Conservation (phyloP, 2,797 vertebrate species). For the Chiloscyllium punctatum region DNA sequence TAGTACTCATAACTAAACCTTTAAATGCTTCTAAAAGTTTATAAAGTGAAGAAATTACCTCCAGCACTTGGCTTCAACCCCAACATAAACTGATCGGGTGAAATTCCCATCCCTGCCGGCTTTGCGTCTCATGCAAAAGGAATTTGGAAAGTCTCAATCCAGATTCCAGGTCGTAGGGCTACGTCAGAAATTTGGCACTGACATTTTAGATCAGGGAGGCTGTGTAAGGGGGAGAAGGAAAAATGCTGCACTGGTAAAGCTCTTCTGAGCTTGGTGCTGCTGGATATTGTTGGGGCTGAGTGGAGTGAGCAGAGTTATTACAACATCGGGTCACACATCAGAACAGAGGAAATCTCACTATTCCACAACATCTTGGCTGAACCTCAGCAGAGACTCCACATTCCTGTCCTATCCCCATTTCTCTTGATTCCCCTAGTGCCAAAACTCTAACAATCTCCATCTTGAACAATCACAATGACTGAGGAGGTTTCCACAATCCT, state of each 20-base stretch:
- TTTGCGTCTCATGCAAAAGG: constrained; percentile 1
- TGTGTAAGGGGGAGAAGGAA: background rate
- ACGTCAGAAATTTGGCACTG: background rate
- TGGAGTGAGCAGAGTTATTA: background rate
- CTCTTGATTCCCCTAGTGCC: background rate
- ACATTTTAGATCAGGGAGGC: background rate
- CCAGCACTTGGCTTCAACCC: background rate
- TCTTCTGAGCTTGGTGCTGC: background rate
- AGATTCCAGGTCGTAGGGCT: background rate
- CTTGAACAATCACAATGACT: background rate
- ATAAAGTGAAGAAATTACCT: background rate
- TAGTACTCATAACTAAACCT: background rate
- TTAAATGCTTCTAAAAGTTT: background rate
- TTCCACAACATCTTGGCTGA: background rate
- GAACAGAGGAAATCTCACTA: background rate
- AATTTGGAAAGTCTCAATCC: constrained; percentile 16
- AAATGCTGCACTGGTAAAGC: background rate
- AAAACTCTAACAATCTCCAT: background rate
- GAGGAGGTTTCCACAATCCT: background rate
- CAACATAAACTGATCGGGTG: background rate
- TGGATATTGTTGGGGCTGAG: background rate
- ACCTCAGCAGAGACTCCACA: background rate
- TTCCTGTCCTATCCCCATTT: background rate
- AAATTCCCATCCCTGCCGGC: background rate
- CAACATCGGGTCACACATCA: background rate